These are phyloP conservation scores for Sylvietta virens DNA, from an alignment of 2,113 vertebrate genomes.

Conservation along the genomic window DNA sequence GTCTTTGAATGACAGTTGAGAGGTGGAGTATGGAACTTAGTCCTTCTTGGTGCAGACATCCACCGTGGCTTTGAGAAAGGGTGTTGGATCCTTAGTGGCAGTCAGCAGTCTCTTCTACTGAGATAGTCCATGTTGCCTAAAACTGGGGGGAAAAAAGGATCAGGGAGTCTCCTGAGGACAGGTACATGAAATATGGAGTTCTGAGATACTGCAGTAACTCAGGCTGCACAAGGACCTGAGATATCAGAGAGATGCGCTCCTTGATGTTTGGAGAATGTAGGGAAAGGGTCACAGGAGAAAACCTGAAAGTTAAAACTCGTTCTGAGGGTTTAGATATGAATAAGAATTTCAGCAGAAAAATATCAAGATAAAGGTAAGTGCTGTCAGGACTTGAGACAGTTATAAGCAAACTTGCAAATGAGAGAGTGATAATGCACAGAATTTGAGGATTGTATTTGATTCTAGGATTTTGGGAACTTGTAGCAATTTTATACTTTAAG, in stretches of 20 bases:
- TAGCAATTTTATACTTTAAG: neutral
- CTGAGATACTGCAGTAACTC: neutral
- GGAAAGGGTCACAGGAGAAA: neutral
- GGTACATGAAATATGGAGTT: neutral
- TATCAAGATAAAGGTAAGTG: slow-evolving; percentile 14
- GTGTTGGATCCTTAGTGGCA: neutral
- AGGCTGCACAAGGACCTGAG: neutral
- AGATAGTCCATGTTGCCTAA: neutral
- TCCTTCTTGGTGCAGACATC: neutral
- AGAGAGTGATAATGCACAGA: neutral
- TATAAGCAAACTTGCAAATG: neutral
- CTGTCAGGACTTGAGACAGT: neutral
- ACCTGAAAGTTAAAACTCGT: neutral
- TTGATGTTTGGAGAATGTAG: neutral
- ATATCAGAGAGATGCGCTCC: neutral
- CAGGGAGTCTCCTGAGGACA: neutral
- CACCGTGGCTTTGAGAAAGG: neutral
- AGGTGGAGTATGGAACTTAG: neutral
- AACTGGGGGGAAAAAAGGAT: fast-evolving
- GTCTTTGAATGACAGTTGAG: neutral
- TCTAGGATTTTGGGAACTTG: neutral
- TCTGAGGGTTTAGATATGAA: neutral
- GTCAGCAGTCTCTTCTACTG: neutral
- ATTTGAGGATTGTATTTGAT: neutral
- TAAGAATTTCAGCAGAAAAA: slow-evolving; percentile 1